phyloP scores from a whole-genome alignment of 2,797 vertebrate genomes.

The Streptopelia turtur region DNA sequence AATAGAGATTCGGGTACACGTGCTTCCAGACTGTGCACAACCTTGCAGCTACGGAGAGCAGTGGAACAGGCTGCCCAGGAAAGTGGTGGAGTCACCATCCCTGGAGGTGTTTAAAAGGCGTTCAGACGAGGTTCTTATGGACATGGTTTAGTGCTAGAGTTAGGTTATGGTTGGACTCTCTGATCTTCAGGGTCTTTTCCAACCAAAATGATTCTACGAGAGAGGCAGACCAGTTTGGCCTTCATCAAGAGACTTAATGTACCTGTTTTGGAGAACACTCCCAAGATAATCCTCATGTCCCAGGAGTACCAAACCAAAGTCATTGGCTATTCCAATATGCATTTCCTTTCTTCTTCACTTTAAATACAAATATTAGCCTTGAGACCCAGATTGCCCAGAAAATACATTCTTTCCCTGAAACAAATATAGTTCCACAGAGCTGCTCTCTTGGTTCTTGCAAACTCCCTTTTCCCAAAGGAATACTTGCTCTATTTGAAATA shows the following conservation, averaged over 20 bases:
- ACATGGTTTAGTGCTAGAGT: too few species aligned
- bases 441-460: background rate
- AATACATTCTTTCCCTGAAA: background rate
- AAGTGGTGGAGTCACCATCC: too few species aligned
- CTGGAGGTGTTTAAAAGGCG: too few species aligned
- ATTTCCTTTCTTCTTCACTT: background rate
- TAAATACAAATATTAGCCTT: background rate
- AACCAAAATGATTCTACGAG: too few species aligned
- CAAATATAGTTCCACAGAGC: background rate
- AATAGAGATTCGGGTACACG: background rate
- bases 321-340: background rate
- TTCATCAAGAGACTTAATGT: rapidly evolving
- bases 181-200: too few species aligned
- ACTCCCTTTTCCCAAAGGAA: background rate
- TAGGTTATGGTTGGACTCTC: too few species aligned
- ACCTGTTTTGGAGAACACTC: background rate
- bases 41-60: background rate
- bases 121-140: too few species aligned
- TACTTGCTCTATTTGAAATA: background rate
- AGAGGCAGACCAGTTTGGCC: background rate
- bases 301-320: background rate
- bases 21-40: background rate
- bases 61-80: too few species aligned
- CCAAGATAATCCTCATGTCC: background rate
- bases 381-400: background rate